A percentile compares a stretch with the other conserved stretches of the same genome.
phyloP scores from a whole-genome alignment of 64 coral and sea anemone species.

The Actinia tenebrosa region DNA sequence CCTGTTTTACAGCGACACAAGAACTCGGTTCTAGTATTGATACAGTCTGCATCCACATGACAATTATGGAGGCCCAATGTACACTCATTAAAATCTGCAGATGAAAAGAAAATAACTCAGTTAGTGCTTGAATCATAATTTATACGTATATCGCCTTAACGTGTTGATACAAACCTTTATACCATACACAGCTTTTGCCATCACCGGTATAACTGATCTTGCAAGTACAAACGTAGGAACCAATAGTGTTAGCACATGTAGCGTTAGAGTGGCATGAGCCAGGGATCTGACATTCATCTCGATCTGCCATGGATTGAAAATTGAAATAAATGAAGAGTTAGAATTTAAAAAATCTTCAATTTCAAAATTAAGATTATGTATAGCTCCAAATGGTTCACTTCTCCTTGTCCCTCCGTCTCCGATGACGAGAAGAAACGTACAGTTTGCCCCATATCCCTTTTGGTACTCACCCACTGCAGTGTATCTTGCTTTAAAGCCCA shows the following conservation, averaged over 20 bases:
- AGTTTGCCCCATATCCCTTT: no score
- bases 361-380: no score
- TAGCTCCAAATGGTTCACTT: no score
- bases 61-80: slow-evolving; percentile 42
- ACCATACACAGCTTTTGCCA: slow-evolving; percentile 69
- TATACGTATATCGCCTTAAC: background rate
- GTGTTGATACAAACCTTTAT: slow-evolving; percentile 38
- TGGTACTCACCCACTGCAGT: slow-evolving; percentile 33
- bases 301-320: slow-evolving; percentile 31
- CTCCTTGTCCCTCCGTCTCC: no score
- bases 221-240: slow-evolving; percentile 84
- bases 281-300: slow-evolving; percentile 57
- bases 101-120: background rate
- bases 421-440: no score
- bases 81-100: slow-evolving; percentile 79
- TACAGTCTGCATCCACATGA: slow-evolving; percentile 58
- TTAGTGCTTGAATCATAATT: background rate
- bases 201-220: slow-evolving; percentile 76
- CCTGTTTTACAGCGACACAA: slow-evolving; percentile 58
- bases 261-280: slow-evolving; percentile 66
- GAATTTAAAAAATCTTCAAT: no score
- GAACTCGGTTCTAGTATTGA: slow-evolving; percentile 65
- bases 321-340: no score
- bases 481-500: slow-evolving; percentile 51
- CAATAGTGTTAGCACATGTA: slow-evolving; percentile 69